Base-by-base conservation (phyloP, 2,113 vertebrate species). In the Hemicordylus capensis region DNA sequence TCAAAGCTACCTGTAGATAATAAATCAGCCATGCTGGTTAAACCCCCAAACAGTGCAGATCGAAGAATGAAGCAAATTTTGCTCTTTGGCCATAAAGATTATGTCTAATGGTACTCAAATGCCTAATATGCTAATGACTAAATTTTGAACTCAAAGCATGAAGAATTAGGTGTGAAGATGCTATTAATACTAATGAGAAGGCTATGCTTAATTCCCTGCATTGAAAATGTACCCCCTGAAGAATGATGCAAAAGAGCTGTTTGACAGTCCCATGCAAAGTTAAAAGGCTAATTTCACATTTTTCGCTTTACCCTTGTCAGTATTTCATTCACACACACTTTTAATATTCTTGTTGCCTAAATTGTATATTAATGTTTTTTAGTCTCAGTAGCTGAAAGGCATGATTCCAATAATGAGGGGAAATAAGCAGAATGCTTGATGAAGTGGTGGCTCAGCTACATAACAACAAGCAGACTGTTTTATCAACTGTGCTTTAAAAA, bases 341-440 rank as follows among this genome's bases (percentile, higher is more conserved):
- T 91, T 86, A 94, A 92, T 94, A 93, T 94, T 92, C 75, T 84
- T 89, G 75, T 91, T 91, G 85, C 83, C 89, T 91, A 90, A 91
- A 94, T 89, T 79, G 82, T 90, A 72, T 89, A 94, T 92, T 93
- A 94, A 93, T 91, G 87, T 34, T 92, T 93, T 79, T 69, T 87
- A 83, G 85, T 91, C 83, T 93, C 78, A 0, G 0, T 92, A 89
- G 93, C 92, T 95, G 91, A 94, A 94, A 94, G 92, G 89, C 90
- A 89, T 91, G 91, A 92, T 94, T 94, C 92, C 88, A 88, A 79
- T 94, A 94, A 95, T 94, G 90, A 94, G 59, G 19, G 69, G 54
- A 94, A 91, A 92, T 94, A 92, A 92, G 88, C 85, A 90, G 93
- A 94, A 94, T 95, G 88, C 83, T 83, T 93, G 93, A 93, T 93